Evolutionary conservation across 2,888 invertebrate species (phyloP), one percentile per base, ranked within the genome.

Genomic region (Smittia aterrima): DNA sequence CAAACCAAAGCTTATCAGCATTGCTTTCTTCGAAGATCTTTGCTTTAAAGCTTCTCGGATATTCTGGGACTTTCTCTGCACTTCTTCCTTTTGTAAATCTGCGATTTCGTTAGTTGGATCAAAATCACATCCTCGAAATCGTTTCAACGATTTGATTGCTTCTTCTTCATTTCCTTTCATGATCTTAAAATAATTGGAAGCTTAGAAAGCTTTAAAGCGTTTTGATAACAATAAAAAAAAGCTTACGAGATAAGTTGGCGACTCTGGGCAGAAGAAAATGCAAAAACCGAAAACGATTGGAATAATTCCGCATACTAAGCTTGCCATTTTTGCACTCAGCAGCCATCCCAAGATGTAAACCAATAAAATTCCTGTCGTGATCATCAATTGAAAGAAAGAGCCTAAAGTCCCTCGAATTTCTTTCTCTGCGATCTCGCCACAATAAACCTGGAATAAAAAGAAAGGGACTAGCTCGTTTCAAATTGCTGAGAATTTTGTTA

Each of bases 181-280:
- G 1, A 70, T 27, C 70, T 70, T 16, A 18, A 54, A 27, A 1
- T 1, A 53, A 32, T 6, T 6, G 32, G 9, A 32, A 32, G 9
- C 4, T 32, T 6, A 32, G 0, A 67, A 67, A n/a, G n/a, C 13
- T 1, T 16, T 2, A 9, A 32, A 6, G 32, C 3, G 32, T 32
- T n/a, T n/a, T n/a, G n/a, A n/a, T n/a, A n/a, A n/a, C n/a, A n/a
- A n/a, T n/a, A n/a, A n/a, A n/a, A n/a, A n/a, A n/a, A n/a, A n/a
- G n/a, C n/a, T n/a, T 9, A 92, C 85, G 77, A 89, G 84, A 80
- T 86, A 92, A 27, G 88, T 87, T 0, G 96, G 96, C 1, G 92
- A 89, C 82, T 96, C 96, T 0, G 96, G 96, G 88, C 95, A 91
- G 78, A 92, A 90, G 78, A 91, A 86, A 82, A 94, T 92, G 1